A percentile compares a stretch with the other conserved stretches of the same genome.
phyloP scores from a whole-genome alignment of 2,888 invertebrate species.

The Acronicta alni region DNA sequence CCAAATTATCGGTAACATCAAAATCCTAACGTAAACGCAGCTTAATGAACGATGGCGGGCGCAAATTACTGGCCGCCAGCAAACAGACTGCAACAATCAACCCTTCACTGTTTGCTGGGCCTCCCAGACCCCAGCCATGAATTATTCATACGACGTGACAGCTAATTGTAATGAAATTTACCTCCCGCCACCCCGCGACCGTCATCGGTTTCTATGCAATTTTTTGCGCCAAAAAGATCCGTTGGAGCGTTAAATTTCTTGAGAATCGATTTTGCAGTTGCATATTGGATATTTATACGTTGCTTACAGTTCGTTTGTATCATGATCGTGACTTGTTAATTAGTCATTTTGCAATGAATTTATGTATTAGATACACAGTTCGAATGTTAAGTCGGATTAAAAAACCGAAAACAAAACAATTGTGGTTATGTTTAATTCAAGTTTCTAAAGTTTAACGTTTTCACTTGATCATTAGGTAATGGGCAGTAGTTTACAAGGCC shows the following conservation, averaged over 20 bases:
- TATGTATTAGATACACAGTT: constrained; percentile 14
- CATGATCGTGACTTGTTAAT: constrained; percentile 23
- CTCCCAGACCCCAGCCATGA: constrained; percentile 72
- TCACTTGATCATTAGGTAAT: not conserved
- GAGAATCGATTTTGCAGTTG: constrained; percentile 32
- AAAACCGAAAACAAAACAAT: constrained; percentile 13
- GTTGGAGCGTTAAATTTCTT: constrained; percentile 41
- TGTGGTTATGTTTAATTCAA: constrained; percentile 4
- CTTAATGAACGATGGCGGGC: constrained; percentile 71
- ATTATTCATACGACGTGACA: constrained; percentile 84
- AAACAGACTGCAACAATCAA: constrained; percentile 74
- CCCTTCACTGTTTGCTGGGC: constrained; percentile 84
- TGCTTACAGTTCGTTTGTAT: constrained; percentile 10
- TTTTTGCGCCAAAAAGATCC: constrained; percentile 30
- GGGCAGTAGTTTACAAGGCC: not conserved
- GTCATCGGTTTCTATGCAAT: constrained; percentile 59
- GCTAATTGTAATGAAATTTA: constrained; percentile 89
- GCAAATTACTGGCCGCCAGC: constrained; percentile 75
- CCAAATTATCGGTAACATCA: constrained; percentile 58
- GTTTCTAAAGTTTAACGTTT: constrained; percentile 4
- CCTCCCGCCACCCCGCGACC: constrained; percentile 65
- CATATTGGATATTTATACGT: constrained; percentile 10
- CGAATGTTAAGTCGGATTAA: constrained; percentile 7
- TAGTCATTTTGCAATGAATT: constrained; percentile 23
- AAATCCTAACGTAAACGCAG: constrained; percentile 58